These are phyloP conservation scores for Abrostola triplasia DNA, from an alignment of 2,888 invertebrate species.

Conservation along the genomic window DNA sequence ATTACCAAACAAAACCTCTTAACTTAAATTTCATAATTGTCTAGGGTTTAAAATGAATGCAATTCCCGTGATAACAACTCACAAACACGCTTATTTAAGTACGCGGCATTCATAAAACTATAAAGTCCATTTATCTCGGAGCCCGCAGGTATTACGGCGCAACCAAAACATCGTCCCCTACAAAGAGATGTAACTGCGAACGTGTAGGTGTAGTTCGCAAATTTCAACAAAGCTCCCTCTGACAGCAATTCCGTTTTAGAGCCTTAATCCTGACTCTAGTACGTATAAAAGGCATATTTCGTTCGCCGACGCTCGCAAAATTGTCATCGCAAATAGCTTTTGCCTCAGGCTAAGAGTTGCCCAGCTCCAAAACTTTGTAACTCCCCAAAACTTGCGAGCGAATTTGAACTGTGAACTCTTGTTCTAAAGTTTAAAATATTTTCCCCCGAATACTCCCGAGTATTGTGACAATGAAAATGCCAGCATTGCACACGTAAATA, in stretches of 20 bases:
- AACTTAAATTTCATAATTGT: background rate
- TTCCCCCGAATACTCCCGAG: conserved; percentile 55
- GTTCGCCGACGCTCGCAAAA: conserved; percentile 86
- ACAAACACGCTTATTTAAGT: background rate
- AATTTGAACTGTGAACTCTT: conserved; percentile 51
- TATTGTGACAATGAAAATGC: conserved; percentile 87
- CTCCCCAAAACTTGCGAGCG: conserved; percentile 42
- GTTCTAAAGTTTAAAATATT: conserved; percentile 51
- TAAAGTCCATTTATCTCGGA: conserved; percentile 16
- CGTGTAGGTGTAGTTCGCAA: conserved; percentile 78
- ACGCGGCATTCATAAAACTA: conserved; percentile 1
- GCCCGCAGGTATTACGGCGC: conserved; percentile 22
- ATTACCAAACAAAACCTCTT: too few relatives aligned
- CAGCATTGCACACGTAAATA: conserved; percentile 87
- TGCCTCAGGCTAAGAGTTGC: conserved; percentile 75
- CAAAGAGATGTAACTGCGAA: conserved; percentile 51
- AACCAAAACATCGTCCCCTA: conserved; percentile 37
- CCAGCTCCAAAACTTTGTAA: conserved; percentile 55
- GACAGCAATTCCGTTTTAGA: conserved; percentile 87
- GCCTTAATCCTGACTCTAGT: conserved; percentile 85
- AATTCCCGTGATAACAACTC: background rate
- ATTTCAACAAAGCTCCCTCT: conserved; percentile 80
- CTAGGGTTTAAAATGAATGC: background rate
- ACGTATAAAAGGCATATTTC: conserved; percentile 89
- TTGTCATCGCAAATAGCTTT: conserved; percentile 89